Evolutionary conservation across 2,797 vertebrate genomes (phyloP).

Genomic region (Hoplostethus atlanticus): DNA sequence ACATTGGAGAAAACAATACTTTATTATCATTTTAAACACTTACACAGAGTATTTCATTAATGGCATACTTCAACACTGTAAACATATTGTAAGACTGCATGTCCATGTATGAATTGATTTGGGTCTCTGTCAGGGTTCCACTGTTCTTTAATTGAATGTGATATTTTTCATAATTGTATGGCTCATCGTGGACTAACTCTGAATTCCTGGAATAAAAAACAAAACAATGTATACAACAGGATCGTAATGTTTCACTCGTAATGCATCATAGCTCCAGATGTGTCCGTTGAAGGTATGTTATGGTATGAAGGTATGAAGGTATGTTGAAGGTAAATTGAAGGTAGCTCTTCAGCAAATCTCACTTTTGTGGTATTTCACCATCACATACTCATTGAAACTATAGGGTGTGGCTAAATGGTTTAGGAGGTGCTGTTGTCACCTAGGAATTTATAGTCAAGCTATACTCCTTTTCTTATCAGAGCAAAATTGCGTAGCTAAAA

Average conservation of each 20-base stretch:
- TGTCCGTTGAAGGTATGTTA: no score
- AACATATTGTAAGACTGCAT: slow-evolving; percentile 99
- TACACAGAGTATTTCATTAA: slow-evolving; percentile 96
- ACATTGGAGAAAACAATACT: slow-evolving; percentile 90
- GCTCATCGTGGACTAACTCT: slow-evolving; percentile 55
- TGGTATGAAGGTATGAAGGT: slow-evolving; percentile 78
- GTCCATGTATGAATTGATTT: slow-evolving; percentile 78
- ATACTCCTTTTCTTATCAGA: slow-evolving; percentile 86
- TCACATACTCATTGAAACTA: slow-evolving; percentile 37
- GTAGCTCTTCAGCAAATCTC: slow-evolving; percentile 81
- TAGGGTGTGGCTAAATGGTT: slow-evolving; percentile 50
- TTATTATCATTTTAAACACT: slow-evolving; percentile 93
- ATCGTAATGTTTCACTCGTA: slow-evolving; percentile 54
- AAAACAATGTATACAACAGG: slow-evolving; percentile 48
- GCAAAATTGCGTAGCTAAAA: slow-evolving; percentile 88
- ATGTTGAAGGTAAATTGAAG: slow-evolving; percentile 83
- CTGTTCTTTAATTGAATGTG: slow-evolving; percentile 41
- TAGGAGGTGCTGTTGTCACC: slow-evolving; percentile 75
- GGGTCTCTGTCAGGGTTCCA: slow-evolving; percentile 85
- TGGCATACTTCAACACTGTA: slow-evolving; percentile 99
- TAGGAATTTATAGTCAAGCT: slow-evolving; percentile 91
- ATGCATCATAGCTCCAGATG: slow-evolving; percentile 55
- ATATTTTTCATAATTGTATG: slow-evolving; percentile 50
- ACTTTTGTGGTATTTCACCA: slow-evolving; percentile 77
- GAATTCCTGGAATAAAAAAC: slow-evolving; percentile 37